Evolutionary conservation across 1,140 invertebrate genomes (phyloP).

Genomic region (Phymorhynchus buccinoides): DNA sequence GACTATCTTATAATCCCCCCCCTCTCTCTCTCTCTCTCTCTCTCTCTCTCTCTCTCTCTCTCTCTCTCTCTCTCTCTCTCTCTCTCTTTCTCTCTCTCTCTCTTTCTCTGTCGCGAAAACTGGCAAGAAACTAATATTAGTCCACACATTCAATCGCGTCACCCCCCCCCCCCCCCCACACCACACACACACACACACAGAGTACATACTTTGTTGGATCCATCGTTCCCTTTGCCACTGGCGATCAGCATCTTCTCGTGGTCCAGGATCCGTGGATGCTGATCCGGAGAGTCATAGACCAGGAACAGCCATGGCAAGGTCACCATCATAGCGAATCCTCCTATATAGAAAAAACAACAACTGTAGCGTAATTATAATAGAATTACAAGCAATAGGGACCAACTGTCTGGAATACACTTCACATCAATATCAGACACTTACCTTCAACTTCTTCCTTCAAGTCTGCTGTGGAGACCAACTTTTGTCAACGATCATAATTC

Average conservation of each 20-base stretch:
- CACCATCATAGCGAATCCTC: constrained; percentile 40
- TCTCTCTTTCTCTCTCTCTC: not conserved
- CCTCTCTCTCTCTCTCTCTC: too few relatives aligned
- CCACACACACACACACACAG: not conserved
- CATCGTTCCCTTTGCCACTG: not conserved
- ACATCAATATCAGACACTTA: too few relatives aligned
- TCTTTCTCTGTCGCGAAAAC: too few relatives aligned
- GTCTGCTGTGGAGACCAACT: too few relatives aligned
- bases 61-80: not conserved
- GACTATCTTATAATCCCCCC: too few relatives aligned
- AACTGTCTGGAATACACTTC: too few relatives aligned
- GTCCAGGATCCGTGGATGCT: constrained; percentile 42
- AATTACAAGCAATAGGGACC: too few relatives aligned
- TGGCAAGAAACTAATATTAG: not conserved
- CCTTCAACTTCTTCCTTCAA: too few relatives aligned
- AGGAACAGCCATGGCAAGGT: constrained; percentile 42
- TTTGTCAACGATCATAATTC: too few relatives aligned
- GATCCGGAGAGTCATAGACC: constrained; percentile 47
- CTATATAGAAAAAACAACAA: constrained; percentile 23
- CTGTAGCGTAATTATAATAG: too few relatives aligned
- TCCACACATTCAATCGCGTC: not conserved
- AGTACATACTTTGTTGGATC: not conserved
- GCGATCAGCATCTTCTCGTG: constrained; percentile 40
- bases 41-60: too few relatives aligned
- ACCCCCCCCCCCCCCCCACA: not conserved